Evolutionary conservation across 1,140 invertebrate genomes (phyloP).

Genomic region (Caerostris extrusa): DNA sequence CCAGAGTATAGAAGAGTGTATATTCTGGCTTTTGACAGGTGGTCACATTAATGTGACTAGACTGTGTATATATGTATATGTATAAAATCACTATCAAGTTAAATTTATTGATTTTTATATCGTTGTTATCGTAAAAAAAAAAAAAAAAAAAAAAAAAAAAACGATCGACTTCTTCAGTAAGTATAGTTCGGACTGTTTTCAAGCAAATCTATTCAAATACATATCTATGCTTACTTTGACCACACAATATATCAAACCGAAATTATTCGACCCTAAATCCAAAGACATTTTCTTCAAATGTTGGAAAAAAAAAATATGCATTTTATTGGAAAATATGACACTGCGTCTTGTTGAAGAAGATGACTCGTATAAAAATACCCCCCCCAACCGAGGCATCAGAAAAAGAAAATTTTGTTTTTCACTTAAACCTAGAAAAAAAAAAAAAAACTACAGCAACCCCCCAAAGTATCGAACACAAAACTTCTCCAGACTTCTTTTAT

Average conservation of each 20-base stretch:
- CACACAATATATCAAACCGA: background rate
- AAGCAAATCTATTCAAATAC: background rate
- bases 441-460: background rate
- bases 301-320: background rate
- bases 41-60: too few relatives aligned
- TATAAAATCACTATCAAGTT: too few relatives aligned
- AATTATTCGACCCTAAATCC: background rate
- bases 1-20: too few relatives aligned
- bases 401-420: constrained; percentile 45
- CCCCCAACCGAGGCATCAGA: background rate
- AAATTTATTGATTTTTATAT: too few relatives aligned
- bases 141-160: too few relatives aligned
- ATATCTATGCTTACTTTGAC: background rate
- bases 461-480: constrained; percentile 2
- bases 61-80: too few relatives aligned
- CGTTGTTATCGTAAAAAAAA: too few relatives aligned
- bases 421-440: background rate
- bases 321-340: constrained; percentile 30
- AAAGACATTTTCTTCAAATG: background rate
- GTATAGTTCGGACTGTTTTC: too few relatives aligned
- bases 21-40: too few relatives aligned
- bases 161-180: too few relatives aligned
- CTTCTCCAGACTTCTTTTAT: background rate
- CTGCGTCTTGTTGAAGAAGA: background rate
- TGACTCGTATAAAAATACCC: background rate